Evolutionary conservation across 2,888 invertebrate species (phyloP).

Genomic region (Lasioglossum villosulum): DNA sequence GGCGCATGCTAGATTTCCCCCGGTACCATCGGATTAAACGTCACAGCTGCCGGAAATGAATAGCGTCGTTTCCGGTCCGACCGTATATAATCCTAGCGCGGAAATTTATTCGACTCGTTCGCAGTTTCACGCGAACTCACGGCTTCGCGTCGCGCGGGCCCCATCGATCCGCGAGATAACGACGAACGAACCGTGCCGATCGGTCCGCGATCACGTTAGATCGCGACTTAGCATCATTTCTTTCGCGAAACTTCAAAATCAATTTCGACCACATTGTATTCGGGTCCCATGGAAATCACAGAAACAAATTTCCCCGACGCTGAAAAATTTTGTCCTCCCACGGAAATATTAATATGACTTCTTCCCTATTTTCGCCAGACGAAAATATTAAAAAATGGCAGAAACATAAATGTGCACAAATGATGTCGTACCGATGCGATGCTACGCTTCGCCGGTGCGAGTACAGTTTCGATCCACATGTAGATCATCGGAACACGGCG

Average conservation of each 20-base stretch:
- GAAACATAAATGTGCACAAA: not conserved
- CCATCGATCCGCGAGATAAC: conserved; percentile 48
- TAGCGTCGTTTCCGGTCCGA: conserved; percentile 65
- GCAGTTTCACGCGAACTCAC: conserved; percentile 29
- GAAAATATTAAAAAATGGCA: not conserved
- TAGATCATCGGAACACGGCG: not conserved
- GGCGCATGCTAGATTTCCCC: conserved; percentile 67
- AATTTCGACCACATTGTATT: too few relatives aligned
- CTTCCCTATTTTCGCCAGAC: not conserved
- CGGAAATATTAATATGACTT: not conserved
- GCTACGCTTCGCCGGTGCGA: not conserved
- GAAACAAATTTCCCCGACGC: too few relatives aligned
- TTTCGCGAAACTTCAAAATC: too few relatives aligned
- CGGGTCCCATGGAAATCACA: too few relatives aligned
- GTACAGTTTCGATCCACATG: not conserved
- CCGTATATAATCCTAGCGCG: conserved; percentile 58
- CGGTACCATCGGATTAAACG: conserved; percentile 68
- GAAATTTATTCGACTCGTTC: conserved; percentile 64
- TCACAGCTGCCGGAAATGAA: conserved; percentile 68
- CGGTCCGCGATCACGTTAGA: conserved; percentile 4
- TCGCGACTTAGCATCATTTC: not conserved
- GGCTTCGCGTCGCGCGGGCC: conserved; percentile 20
- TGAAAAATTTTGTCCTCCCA: not conserved
- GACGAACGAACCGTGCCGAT: conserved; percentile 32
- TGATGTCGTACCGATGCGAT: too few relatives aligned